Evolutionary conservation across 2,113 vertebrate species (phyloP), one percentile per base, ranked within the genome.

Genomic region (Esox niger): DNA sequence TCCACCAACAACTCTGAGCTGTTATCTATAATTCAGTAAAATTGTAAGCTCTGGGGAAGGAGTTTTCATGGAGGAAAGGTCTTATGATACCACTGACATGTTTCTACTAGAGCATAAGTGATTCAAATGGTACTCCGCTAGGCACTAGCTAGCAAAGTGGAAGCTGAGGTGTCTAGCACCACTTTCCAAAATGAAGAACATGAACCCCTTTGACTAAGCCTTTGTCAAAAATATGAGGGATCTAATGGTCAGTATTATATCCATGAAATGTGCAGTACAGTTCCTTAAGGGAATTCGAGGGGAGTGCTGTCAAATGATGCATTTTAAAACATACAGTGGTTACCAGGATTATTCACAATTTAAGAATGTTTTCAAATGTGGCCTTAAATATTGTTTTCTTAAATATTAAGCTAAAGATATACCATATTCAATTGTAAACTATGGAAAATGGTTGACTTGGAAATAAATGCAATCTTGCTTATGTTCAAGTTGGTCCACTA

Each of bases 11-110:
- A 62, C 62, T 4, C 21, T n/a, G n/a, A n/a, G n/a, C n/a, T n/a
- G n/a, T n/a, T n/a, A 75, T 82, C 25, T 61, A 84, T 84, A 76
- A 82, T 79, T 81, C 60, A 86, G 54, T 77, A 31, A 13, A 38
- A 1, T 20, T 35, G 59, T 73, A 47, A 66, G 57, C 8, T 49
- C 59, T 69, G 21, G 3, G 15, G 43, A 55, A 31, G 71, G 21
- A 38, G 47, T 6, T 49, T 33, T 58, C 26, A 66, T 47, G 68
- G 60, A 30, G 56, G 26, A 27, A 29, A 17, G 13, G 27, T 35
- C 27, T 29, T 1, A 35, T 7, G 46, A 54, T 4, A 20, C 31
- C 23, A 32, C 55, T 33, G 62, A 63, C 52, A 54, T 57, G 60
- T 54, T 60, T 21, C 25, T 66, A 17, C 49, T 64, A 57, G 57